Percentiles rank a stretch among this genome's conserved stretches.
Evolutionary conservation across 2,888 invertebrate species (phyloP).

Genomic region (Arge pagana): DNA sequence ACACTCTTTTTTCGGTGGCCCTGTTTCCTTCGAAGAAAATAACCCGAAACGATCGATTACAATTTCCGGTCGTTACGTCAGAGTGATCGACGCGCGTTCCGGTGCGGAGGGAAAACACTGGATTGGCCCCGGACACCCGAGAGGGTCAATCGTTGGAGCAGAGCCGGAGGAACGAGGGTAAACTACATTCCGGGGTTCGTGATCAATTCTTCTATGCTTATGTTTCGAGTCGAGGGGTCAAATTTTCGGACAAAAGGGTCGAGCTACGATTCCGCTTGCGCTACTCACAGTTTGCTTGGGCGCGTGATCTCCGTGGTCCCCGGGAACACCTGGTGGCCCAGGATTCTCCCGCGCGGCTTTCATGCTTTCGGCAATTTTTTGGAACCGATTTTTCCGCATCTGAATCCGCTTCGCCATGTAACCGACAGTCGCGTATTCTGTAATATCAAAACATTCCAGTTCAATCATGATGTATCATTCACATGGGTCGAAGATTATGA

Average conservation of each 20-base stretch:
- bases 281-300: conserved; percentile 78
- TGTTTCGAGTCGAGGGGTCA: conserved; percentile 9
- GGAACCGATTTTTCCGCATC: conserved; percentile 93
- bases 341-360: conserved; percentile 77
- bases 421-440: conserved; percentile 97
- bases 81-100: neutral
- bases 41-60: too few species aligned
- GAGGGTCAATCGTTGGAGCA: neutral
- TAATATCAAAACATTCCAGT: too few species aligned
- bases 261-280: conserved; percentile 40
- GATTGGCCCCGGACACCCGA: neutral
- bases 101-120: neutral
- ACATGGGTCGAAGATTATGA: neutral
- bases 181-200: conserved; percentile 6
- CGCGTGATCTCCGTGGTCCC: conserved; percentile 70
- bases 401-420: conserved; percentile 98
- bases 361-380: conserved; percentile 92
- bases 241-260: conserved; percentile 16
- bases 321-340: conserved; percentile 66
- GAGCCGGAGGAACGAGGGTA: neutral
- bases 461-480: conserved; percentile 12
- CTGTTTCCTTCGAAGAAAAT: too few species aligned
- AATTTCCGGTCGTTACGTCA: too few species aligned
- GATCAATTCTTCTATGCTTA: conserved; percentile 7
- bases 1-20: too few species aligned